Base-by-base conservation (phyloP, 2,797 vertebrate species). In the Leuciscus waleckii region DNA sequence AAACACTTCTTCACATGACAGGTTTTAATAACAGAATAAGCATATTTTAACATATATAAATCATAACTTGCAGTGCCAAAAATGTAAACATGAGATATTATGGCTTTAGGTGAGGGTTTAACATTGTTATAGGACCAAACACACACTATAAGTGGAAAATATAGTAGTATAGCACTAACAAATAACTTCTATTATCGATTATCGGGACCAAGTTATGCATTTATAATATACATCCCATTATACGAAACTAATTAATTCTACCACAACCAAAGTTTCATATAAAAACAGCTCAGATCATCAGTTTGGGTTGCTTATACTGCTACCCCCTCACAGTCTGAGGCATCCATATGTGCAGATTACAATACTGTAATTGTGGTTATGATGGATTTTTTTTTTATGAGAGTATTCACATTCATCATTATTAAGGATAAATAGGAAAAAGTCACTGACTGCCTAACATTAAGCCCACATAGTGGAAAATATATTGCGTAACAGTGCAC, bases 371-470 rank as follows among this genome's bases (percentile, higher is more conserved):
- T 88, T 86, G 87, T 86, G 89, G 87, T 88, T 91, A 89, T 86
- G 92, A 88, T 81, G 83, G 89, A 93, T 91, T 91, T 91, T 91
- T 93, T 46, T 92, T 90, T 85, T 87, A 90, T 91, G 92, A 94
- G 96, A 95, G 96, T 95, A 91, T 93, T 94, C 90, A 84, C 7
- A 91, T 92, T 94, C 92, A 95, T 93, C 94, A 95, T 94, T 92
- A 90, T 26, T 13, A 76, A 76, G 73, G 58, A 89, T 88, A 94
- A 91, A 92, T 85, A 90, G 63, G 70, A 90, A 92, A 61, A 32
- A 89, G 77, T 85, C 39, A 86, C 89, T 19, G 29, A 87, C 77
- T 84, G 82, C 58, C 81, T 88, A 85, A 82, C 79, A 84, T 84
- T 61, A 87, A 81, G 73, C 81, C 49, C 86, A 91, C 90, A 90